phyloP scores from a whole-genome alignment of 2,797 vertebrate genomes.

The Microhierax caerulescens region DNA sequence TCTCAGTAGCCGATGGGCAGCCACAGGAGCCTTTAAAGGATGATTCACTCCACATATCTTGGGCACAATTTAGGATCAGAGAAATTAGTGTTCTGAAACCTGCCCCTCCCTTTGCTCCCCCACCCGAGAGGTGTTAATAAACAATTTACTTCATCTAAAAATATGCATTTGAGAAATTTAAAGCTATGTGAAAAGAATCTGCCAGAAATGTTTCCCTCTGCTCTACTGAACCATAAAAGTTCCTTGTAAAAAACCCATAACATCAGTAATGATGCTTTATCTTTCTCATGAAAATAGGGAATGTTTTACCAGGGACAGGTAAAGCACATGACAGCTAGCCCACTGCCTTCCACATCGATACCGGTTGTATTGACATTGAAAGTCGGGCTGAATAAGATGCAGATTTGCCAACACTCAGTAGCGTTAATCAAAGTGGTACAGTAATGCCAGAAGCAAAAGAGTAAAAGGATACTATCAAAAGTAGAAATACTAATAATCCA shows the following conservation, averaged over 20 bases:
- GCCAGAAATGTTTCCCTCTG: background rate
- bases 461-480: background rate
- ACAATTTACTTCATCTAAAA: background rate
- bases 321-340: background rate
- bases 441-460: background rate
- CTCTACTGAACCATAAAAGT: background rate
- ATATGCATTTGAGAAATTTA: background rate
- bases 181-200: background rate
- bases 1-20: background rate
- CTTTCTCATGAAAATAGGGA: background rate
- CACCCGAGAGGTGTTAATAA: accelerated
- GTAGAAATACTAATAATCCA: background rate
- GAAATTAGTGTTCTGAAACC: background rate
- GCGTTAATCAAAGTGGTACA: background rate
- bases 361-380: background rate
- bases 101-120: background rate
- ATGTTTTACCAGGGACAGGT: background rate
- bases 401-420: background rate
- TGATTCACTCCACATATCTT: background rate
- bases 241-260: background rate
- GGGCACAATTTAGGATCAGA: background rate
- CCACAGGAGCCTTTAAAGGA: background rate
- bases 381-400: background rate
- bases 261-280: background rate
- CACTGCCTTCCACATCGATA: background rate